Conservation (phyloP, 2,888 invertebrate species). For the Troides helena region DNA sequence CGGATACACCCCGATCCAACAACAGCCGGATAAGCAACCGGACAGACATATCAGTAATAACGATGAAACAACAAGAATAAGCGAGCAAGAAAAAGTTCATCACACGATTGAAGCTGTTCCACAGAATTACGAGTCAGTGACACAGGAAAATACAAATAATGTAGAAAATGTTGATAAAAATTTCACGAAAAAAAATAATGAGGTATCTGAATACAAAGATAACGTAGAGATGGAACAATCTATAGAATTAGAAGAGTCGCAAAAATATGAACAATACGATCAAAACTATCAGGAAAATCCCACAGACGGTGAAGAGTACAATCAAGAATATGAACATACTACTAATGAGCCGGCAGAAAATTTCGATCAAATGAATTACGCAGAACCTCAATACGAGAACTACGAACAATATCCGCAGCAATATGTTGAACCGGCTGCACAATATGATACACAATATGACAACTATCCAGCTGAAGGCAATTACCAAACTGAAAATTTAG, state of each 20-base stretch:
- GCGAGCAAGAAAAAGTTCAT: slow-evolving; percentile 47
- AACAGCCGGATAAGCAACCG: slow-evolving; percentile 40
- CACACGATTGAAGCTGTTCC: neutral
- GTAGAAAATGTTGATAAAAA: neutral
- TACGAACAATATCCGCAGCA: slow-evolving; percentile 58
- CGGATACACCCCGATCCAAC: slow-evolving; percentile 57
- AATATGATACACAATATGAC: slow-evolving; percentile 56
- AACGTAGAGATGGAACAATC: slow-evolving; percentile 10
- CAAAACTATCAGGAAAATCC: slow-evolving; percentile 48
- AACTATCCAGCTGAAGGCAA: slow-evolving; percentile 55
- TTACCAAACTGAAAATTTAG: slow-evolving; percentile 55
- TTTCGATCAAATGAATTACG: slow-evolving; percentile 52
- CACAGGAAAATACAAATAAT: slow-evolving; percentile 14
- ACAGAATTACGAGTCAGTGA: slow-evolving; percentile 1
- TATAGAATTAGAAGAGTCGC: neutral
- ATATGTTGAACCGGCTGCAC: slow-evolving; percentile 53
- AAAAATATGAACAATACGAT: slow-evolving; percentile 47
- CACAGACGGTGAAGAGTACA: slow-evolving; percentile 39
- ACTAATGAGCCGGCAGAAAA: slow-evolving; percentile 42
- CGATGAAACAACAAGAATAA: slow-evolving; percentile 46
- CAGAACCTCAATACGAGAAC: slow-evolving; percentile 58
- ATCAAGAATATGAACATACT: slow-evolving; percentile 45
- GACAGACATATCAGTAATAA: slow-evolving; percentile 37
- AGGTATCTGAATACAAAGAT: slow-evolving; percentile 23
- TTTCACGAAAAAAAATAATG: slow-evolving; percentile 7